These are phyloP conservation scores for Catagonus wagneri DNA, from an alignment of 2,113 vertebrate genomes.

Conservation along the genomic window DNA sequence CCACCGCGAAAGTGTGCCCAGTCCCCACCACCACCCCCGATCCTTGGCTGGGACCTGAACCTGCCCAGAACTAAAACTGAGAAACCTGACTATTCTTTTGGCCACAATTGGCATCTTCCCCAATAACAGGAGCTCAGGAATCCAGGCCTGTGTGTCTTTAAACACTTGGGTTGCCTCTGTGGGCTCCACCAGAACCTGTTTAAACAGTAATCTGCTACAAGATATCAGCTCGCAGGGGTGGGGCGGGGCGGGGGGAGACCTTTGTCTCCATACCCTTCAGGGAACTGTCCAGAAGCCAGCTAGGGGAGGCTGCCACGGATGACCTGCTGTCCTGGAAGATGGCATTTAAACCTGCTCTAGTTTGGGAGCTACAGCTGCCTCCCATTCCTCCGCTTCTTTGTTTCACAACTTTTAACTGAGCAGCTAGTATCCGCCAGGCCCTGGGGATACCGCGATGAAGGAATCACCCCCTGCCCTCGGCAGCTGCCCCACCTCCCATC, in stretches of 20 bases:
- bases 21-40: too few species aligned
- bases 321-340: background rate
- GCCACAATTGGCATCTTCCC: background rate
- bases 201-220: background rate
- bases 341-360: background rate
- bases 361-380: background rate
- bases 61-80: background rate
- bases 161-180: background rate
- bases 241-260: background rate
- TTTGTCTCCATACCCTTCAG: background rate
- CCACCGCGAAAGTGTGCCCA: too few species aligned
- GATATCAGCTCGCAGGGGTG: background rate
- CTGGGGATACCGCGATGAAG: background rate
- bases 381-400: background rate
- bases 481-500: background rate
- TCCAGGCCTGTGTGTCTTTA: background rate
- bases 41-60: background rate
- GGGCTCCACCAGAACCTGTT: background rate
- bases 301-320: background rate
- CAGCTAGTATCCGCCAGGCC: background rate
- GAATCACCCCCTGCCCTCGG: background rate
- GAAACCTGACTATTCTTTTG: background rate
- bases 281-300: background rate
- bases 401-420: background rate
- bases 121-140: fast-evolving